Base-by-base conservation (phyloP, 2,797 vertebrate species). In the Urocyon cinereoargenteus region DNA sequence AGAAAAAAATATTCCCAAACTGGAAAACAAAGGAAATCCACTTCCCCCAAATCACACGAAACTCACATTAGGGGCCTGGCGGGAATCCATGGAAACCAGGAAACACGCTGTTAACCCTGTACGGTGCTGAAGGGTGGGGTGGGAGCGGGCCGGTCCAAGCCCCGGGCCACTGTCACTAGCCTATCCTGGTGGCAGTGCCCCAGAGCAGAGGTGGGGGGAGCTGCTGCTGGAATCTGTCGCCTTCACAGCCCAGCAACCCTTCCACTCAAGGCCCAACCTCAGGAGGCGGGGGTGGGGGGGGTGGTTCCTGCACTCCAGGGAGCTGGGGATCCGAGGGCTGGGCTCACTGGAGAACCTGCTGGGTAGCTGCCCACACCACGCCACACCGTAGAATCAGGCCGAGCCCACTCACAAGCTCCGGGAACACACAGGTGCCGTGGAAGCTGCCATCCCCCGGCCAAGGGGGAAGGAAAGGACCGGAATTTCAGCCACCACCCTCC, bases 31-130 rank as follows among this genome's bases (percentile, higher is more conserved):
- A 98, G 98, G 98, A 99, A 99, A 98, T 97, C 96, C 97, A 98
- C 98, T 99, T 99, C 98, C 98, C 99, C 98, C 98, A 99, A 99
- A 98, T 99, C 98, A 98, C 98, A 98, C 98, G 96, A 98, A 98
- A 98, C 98, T 97, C 98, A 98, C 98, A 98, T 97, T 99, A 98
- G 98, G 98, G 98, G 97, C 98, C 98, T 99, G 99, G 99, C 98
- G 87, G 86, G 95, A 98, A 94, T 98, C 98, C 98, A 98, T 98
- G 64, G 13, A 91, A 98, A 98, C 98, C 99, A 99, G 99, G 99
- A 99, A 99, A 97, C 98, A 75, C 57, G 1, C 66, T 19, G 97
- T 98, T 99, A 99, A 98, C 98, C 98, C 97, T 97, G 90, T 97
- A 55, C 61, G 4, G 86, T 84, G 77, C 98, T 28, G 3, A 53